Base-by-base conservation (phyloP, 2,888 invertebrate genomes). In the Drosophila subsilvestris region DNA sequence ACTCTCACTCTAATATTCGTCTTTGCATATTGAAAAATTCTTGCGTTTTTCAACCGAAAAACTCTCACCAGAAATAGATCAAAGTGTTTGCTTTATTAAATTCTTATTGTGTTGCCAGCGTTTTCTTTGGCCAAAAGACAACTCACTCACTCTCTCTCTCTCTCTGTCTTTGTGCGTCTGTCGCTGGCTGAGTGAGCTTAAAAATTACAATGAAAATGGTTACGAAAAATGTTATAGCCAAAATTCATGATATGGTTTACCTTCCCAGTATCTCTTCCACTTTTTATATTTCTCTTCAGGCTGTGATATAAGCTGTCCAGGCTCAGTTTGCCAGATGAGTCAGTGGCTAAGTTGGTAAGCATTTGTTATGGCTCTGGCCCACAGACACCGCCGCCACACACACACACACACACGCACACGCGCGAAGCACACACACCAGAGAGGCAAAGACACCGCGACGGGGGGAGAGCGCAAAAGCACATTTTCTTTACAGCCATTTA, bases 401-500 rank as follows among this genome's bases (percentile, higher is more conserved):
- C 20, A 20, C 20, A 61, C 48, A 55, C 22, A 22, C 22, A 22
- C 20, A 20, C 20, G 58, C 48, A 55, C 50, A 47, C 47, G 53
- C 48, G 63, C 44, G 49, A 18, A 17, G n/a, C 32, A 48, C 50
- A 42, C 29, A 27, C 44, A 20, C 17, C 20, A 10, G 25, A 9
- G 20, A n/a, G 42, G 44, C 49, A 54, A 58, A 60, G 54, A 57
- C 78, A 77, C 74, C 74, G 70, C 78, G 79, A 32, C 12, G 29
- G 32, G 12, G 12, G 12, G 5, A 4, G 12, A 5, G 12, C 70
- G 12, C 70, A 78, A 25, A 27, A 27, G 27, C 71, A 78, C 74
- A 86, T 72, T 82, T 87, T 85, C 89, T 82, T 89, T 89, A 87
- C 88, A 86, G 89, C 89, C 88, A 88, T 89, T 86, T 86, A 89